These are phyloP conservation scores for Coturnix japonica DNA, from an alignment of 2,113 vertebrate species.

Conservation along the genomic window DNA sequence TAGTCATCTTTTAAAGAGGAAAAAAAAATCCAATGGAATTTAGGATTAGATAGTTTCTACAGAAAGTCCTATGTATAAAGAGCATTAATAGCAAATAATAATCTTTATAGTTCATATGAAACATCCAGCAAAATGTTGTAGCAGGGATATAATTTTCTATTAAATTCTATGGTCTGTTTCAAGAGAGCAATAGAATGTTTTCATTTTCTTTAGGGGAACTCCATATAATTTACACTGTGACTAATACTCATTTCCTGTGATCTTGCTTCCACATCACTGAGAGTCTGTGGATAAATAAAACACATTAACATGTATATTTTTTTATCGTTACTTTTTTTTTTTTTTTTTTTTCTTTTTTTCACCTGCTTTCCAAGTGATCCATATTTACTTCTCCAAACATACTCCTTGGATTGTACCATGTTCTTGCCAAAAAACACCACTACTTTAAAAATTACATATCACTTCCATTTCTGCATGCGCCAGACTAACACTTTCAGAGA, in stretches of 20 bases:
- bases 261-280: not conserved
- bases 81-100: slow-evolving; percentile 3
- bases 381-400: not conserved
- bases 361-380: not conserved
- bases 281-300: not conserved
- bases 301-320: not conserved
- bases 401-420: not conserved
- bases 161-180: not conserved
- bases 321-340: not conserved
- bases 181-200: not conserved
- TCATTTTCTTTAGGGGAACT: not conserved
- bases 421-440: not conserved
- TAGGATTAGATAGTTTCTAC: not conserved
- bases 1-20: not conserved
- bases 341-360: not conserved
- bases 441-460: not conserved
- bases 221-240: not conserved
- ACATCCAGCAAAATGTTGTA: not conserved
- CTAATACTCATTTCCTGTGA: not conserved
- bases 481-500: not conserved
- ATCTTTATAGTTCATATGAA: not conserved
- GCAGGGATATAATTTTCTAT: not conserved
- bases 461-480: not conserved
- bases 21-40: not conserved
- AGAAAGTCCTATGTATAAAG: not conserved